These are phyloP conservation scores for Gallinago nigripennis DNA, from an alignment of 2,797 vertebrate species.

Conservation along the genomic window DNA sequence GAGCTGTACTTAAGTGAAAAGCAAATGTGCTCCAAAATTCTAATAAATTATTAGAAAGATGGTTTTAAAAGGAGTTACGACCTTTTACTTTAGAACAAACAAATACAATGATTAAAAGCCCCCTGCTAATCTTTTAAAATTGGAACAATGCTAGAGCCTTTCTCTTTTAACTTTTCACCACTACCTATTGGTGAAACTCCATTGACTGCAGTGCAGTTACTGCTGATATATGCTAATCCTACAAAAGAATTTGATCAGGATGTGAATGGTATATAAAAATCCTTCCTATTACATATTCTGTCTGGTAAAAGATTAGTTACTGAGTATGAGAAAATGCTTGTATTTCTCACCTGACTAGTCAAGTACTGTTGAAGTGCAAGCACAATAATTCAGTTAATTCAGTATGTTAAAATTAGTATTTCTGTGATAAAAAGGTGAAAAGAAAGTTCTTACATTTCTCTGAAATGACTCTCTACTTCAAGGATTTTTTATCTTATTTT, in stretches of 20 bases:
- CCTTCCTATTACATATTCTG: slow-evolving; percentile 6
- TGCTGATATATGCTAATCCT: background rate
- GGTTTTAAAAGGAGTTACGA: background rate
- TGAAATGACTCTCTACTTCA: background rate
- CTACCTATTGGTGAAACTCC: background rate
- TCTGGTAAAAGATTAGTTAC: background rate
- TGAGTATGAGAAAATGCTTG: background rate
- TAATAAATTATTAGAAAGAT: background rate
- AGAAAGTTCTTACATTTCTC: slow-evolving; percentile 44
- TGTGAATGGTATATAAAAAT: background rate
- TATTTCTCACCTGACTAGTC: background rate
- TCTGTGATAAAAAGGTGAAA: background rate
- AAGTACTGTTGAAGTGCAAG: background rate
- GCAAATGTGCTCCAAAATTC: background rate
- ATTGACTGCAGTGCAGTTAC: slow-evolving; percentile 46
- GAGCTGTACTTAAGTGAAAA: background rate
- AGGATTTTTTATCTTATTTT: background rate
- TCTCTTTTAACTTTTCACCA: slow-evolving; percentile 6
- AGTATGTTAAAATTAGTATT: background rate
- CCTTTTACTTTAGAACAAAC: slow-evolving; percentile 14
- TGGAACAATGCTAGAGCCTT: background rate
- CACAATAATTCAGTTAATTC: background rate
- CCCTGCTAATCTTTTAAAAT: background rate
- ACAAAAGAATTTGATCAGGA: background rate
- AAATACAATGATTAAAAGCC: slow-evolving; percentile 1